Base-by-base conservation (phyloP, 2,113 vertebrate species). In the Ceyx margarethae region DNA sequence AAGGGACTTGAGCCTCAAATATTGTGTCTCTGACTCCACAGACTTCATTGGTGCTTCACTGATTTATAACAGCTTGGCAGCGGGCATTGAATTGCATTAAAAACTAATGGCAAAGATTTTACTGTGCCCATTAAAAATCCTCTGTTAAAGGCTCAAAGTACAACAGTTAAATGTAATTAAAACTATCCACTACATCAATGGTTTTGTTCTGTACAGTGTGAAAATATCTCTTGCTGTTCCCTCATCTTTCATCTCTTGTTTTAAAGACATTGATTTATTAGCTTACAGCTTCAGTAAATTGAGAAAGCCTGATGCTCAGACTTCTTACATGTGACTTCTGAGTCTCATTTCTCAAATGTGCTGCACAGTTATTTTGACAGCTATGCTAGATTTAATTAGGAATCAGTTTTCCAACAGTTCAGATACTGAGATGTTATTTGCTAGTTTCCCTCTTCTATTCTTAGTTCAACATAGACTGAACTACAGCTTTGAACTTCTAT, bases 251-350 rank as follows among this genome's bases (percentile, higher is more conserved):
- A 87, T 76, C 71, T 76, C 66, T 84, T 92, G 48, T 81, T 94
- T 90, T 79, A 82, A 91, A 92, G 81, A 93, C 75, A 71, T 21
- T 85, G 85, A 95, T 91, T 75, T 90, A 90, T 95, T 85, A 73
- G 83, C 76, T 85, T 86, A 81, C 21, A 86, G 53, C 45, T 75
- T 48, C 57, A 37, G 31, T 64, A 93, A 86, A 91, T 8, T 81
- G 69, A 88, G 81, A 81, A 95, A 60, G 28, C 57, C 65, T 88
- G 33, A 76, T 88, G 56, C 57, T 93, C 51, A 71, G 60, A 54
- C 58, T 85, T 93, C 93, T 95, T 67, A 76, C 65, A 69, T 35
- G 53, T 87, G 73, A 79, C n/a, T 91, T 94, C 60, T 90, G 77
- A 88, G 68, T 42, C 45, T 91, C 61, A 57, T 89, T 95, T 91